Percentiles rank a stretch among this genome's conserved stretches.
Conservation (phyloP, 2,113 vertebrate genomes). For the Agelaius tricolor region DNA sequence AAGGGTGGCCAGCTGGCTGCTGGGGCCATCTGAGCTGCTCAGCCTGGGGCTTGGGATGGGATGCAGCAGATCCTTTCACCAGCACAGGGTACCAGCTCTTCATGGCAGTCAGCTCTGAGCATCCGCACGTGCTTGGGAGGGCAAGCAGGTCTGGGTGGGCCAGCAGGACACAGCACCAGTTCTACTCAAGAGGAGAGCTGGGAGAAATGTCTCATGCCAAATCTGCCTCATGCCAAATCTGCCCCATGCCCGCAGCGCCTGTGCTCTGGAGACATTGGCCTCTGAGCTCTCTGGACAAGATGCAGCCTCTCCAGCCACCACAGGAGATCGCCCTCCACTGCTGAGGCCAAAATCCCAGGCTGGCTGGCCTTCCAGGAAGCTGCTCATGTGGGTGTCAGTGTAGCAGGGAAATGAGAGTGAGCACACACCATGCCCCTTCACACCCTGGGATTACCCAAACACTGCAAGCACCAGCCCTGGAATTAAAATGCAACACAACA, state of each 20-base stretch:
- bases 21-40: not conserved
- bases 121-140: not conserved
- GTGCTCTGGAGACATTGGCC: not conserved
- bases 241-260: accelerated
- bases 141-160: not conserved
- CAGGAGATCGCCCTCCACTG: not conserved
- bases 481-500: not conserved
- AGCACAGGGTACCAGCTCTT: not conserved
- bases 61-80: not conserved
- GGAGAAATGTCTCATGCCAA: not conserved
- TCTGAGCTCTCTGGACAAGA: not conserved
- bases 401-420: not conserved
- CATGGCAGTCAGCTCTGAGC: not conserved
- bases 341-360: not conserved
- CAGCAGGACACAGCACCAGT: not conserved
- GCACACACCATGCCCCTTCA: not conserved
- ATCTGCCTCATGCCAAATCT: not conserved
- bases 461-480: not conserved
- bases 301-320: not conserved
- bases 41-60: not conserved
- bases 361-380: not conserved
- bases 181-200: not conserved
- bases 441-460: not conserved
- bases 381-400: not conserved
- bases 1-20: not conserved